Evolutionary conservation across 1,140 invertebrate genomes (phyloP).

Genomic region (Drosophila takahashii): DNA sequence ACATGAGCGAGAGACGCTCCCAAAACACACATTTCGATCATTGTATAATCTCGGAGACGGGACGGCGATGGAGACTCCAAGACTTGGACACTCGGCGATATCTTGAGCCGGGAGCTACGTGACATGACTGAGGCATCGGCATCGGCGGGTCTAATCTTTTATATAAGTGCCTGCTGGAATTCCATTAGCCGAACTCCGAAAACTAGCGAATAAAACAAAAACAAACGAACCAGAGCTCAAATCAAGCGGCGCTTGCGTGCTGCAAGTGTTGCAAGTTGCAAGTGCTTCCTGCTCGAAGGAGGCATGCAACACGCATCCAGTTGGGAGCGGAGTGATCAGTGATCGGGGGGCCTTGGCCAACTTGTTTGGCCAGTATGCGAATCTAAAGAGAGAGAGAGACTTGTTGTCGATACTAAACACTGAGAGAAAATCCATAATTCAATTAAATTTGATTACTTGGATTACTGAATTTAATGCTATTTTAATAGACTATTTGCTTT

Average conservation of each 20-base stretch:
- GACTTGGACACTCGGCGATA: constrained; percentile 26
- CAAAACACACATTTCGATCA: constrained; percentile 52
- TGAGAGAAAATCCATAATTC: background rate
- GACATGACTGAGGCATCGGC: constrained; percentile 41
- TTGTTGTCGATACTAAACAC: constrained; percentile 35
- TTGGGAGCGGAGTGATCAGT: constrained; percentile 12
- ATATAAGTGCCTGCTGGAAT: constrained; percentile 45
- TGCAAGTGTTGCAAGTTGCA: constrained; percentile 70
- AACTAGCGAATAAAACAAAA: constrained; percentile 31
- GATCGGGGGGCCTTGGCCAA: constrained; percentile 46
- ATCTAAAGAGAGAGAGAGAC: constrained; percentile 19
- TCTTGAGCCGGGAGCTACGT: constrained; percentile 33
- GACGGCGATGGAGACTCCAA: background rate
- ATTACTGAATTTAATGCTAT: too few relatives aligned
- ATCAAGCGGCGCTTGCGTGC: constrained; percentile 71
- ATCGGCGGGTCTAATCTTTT: constrained; percentile 48
- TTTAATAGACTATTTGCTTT: too few relatives aligned
- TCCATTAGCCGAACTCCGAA: constrained; percentile 51
- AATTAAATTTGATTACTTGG: too few relatives aligned
- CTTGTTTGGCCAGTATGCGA: constrained; percentile 69
- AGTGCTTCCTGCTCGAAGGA: constrained; percentile 73
- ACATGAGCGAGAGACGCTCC: constrained; percentile 47
- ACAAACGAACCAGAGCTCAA: constrained; percentile 49
- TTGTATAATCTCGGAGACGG: constrained; percentile 42
- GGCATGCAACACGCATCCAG: constrained; percentile 73